Percentiles rank a stretch among this genome's conserved stretches.
These are phyloP conservation scores for Osedax frankpressi DNA, from an alignment of 2,888 invertebrate genomes.

Conservation along the genomic window DNA sequence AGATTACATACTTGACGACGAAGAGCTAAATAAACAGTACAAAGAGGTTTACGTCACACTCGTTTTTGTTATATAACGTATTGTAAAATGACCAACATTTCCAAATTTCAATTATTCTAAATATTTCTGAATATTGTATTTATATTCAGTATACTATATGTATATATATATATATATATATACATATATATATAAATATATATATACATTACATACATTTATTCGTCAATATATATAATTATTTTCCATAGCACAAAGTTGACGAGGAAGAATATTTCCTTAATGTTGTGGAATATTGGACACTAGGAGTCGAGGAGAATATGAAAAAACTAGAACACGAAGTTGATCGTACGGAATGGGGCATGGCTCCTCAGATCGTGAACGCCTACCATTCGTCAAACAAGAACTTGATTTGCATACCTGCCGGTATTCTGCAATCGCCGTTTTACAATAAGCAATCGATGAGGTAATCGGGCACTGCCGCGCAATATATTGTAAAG, in stretches of 20 bases:
- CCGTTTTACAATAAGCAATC: neutral
- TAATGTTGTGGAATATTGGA: conserved; percentile 1
- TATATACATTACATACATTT: too few relatives aligned
- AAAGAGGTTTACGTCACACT: neutral
- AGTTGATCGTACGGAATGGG: conserved; percentile 28
- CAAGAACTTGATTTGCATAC: conserved; percentile 63
- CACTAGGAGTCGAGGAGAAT: neutral
- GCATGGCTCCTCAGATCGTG: conserved; percentile 51
- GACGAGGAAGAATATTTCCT: neutral
- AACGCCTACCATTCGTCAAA: conserved; percentile 87
- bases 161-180: too few relatives aligned
- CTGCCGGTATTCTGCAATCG: neutral
- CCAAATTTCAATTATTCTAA: too few relatives aligned
- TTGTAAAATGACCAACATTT: too few relatives aligned
- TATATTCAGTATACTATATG: too few relatives aligned
- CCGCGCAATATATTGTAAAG: too few relatives aligned
- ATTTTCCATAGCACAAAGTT: neutral
- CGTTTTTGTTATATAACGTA: too few relatives aligned
- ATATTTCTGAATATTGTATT: too few relatives aligned
- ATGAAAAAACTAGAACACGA: neutral
- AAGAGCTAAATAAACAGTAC: neutral
- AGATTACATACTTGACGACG: neutral
- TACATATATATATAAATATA: too few relatives aligned
- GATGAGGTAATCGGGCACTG: too few relatives aligned
- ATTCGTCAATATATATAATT: too few relatives aligned